Evolutionary conservation across 2,113 vertebrate species (phyloP).

Genomic region (Elgaria multicarinata): DNA sequence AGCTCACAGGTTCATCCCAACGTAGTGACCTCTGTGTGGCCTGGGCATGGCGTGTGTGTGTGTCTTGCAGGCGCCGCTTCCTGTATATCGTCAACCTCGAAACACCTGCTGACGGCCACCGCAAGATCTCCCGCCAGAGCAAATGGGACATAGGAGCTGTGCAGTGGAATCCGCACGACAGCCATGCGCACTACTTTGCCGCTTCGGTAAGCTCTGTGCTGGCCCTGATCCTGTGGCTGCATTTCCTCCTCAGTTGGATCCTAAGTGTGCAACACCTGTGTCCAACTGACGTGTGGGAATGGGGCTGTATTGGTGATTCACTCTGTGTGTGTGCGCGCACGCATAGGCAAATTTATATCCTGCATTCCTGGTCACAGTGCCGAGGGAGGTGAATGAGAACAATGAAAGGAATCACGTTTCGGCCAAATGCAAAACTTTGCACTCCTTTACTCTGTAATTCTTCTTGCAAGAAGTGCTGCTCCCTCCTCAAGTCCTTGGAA

Average conservation of each 20-base stretch:
- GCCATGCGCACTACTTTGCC: slow-evolving; percentile 88
- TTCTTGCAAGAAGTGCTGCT: neutral
- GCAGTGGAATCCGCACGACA: slow-evolving; percentile 95
- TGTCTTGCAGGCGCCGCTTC: slow-evolving; percentile 86
- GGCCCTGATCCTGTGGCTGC: neutral
- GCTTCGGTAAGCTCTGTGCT: slow-evolving; percentile 83
- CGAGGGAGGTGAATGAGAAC: neutral
- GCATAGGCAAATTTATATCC: neutral
- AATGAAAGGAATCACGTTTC: neutral
- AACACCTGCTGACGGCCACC: slow-evolving; percentile 85
- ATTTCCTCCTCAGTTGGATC: neutral
- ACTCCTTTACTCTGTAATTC: neutral
- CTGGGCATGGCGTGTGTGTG: neutral
- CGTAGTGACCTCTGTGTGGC: neutral
- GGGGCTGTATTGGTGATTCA: neutral
- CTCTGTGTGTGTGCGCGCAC: neutral
- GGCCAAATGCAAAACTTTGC: neutral
- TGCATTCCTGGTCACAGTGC: too few species aligned
- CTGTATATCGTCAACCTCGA: slow-evolving; percentile 96
- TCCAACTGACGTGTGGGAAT: neutral
- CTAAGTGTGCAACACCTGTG: neutral
- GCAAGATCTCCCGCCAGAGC: slow-evolving; percentile 95
- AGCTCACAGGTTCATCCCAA: neutral
- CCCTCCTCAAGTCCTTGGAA: neutral
- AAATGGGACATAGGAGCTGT: slow-evolving; percentile 98